Conservation (phyloP, 2,888 invertebrate species). For the Brachyopa scutellaris region DNA sequence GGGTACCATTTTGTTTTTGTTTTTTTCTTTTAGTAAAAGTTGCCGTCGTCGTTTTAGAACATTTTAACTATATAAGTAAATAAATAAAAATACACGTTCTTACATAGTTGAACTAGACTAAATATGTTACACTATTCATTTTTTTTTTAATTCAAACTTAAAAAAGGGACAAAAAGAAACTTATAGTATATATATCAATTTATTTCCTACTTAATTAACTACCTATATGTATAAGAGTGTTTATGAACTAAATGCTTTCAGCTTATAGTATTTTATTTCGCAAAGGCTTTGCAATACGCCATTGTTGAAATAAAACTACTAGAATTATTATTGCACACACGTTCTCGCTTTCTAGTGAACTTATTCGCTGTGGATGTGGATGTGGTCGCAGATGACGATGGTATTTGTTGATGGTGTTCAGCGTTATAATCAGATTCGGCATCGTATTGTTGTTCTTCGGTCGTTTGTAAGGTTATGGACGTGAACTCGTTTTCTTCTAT, state of each 20-base stretch:
- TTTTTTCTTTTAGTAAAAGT: conserved; percentile 30
- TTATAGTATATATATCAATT: conserved; percentile 58
- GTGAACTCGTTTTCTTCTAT: conserved; percentile 80
- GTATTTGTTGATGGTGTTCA: conserved; percentile 49
- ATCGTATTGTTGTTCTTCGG: conserved; percentile 77
- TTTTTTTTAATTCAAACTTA: conserved; percentile 63
- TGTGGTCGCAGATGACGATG: conserved; percentile 69
- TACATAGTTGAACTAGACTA: conserved; percentile 50
- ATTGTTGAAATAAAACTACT: conserved; percentile 79
- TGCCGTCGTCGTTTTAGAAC: conserved; percentile 52
- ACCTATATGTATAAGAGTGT: conserved; percentile 52
- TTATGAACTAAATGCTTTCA: conserved; percentile 71
- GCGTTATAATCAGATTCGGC: conserved; percentile 65
- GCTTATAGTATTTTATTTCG: conserved; percentile 76
- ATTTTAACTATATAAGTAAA: conserved; percentile 19
- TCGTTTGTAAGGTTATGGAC: conserved; percentile 76
- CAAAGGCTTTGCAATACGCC: conserved; percentile 79
- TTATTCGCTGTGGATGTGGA: conserved; percentile 79
- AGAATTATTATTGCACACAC: conserved; percentile 80
- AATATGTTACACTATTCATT: conserved; percentile 59
- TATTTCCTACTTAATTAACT: conserved; percentile 70
- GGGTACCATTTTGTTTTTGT: conserved; percentile 30
- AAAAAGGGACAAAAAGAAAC: too few relatives aligned
- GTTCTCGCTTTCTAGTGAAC: conserved; percentile 81
- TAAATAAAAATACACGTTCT: conserved; percentile 24